Conservation (phyloP, 30 jellyfish, hydroid and myxozoan species). For the Aurelia aurita complex sp. Pacific region DNA sequence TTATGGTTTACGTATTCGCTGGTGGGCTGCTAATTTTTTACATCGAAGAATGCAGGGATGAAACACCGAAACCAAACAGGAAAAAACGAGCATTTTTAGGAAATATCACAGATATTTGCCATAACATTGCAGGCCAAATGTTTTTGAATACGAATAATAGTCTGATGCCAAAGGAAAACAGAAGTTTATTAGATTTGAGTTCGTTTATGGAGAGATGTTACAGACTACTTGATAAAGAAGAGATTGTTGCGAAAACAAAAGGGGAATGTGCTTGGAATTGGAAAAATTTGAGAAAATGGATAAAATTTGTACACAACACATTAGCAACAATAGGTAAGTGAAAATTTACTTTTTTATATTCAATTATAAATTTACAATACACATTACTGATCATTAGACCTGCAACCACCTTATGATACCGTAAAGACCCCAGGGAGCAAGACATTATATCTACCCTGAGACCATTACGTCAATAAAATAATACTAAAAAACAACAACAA, state of each 20-base stretch:
- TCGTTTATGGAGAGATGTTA: constrained; percentile 15
- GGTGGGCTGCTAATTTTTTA: constrained; percentile 47
- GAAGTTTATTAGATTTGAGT: neutral
- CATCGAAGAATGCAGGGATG: constrained; percentile 53
- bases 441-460: no score
- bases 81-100: constrained; percentile 2
- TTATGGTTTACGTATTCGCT: constrained; percentile 51
- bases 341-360: neutral
- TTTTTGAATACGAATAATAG: constrained; percentile 13
- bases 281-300: constrained; percentile 51
- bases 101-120: constrained; percentile 33
- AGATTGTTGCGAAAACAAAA: neutral
- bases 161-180: neutral
- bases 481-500: no score
- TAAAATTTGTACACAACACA: constrained; percentile 51
- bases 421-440: no score
- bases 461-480: no score
- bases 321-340: constrained; percentile 58
- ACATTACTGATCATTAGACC: no score
- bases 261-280: constrained; percentile 45
- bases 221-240: constrained; percentile 5
- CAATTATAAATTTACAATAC: no score
- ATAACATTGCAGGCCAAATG: neutral
- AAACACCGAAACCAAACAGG: neutral
- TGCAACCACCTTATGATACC: no score